phyloP scores from a whole-genome alignment of 2,797 vertebrate genomes.

The Enteromius unitaeniatus region DNA sequence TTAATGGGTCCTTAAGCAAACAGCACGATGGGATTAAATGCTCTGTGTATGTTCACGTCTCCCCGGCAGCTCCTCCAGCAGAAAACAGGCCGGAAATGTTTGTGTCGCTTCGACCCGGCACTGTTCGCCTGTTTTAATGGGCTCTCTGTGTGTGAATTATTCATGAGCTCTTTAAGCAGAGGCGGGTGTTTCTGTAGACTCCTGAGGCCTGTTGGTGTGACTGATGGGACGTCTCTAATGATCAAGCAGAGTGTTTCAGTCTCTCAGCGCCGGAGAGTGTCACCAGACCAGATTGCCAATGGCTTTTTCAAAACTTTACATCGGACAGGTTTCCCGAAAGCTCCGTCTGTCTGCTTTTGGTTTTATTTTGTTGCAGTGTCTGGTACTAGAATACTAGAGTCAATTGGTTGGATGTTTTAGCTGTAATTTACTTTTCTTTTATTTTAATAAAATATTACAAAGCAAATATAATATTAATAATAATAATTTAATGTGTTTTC shows the following conservation, averaged over 20 bases:
- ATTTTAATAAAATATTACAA: too few species aligned
- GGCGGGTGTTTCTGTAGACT: constrained; percentile 46
- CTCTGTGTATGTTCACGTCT: constrained; percentile 27
- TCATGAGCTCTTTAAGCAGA: constrained; percentile 64
- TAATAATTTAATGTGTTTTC: too few species aligned
- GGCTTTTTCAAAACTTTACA: neutral
- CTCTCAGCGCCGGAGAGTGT: neutral
- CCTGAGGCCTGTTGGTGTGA: constrained; percentile 62
- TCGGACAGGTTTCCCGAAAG: neutral
- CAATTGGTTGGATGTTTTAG: neutral
- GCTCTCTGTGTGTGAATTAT: constrained; percentile 69
- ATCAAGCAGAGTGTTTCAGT: constrained; percentile 53
- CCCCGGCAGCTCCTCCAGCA: constrained; percentile 37
- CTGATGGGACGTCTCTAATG: constrained; percentile 66
- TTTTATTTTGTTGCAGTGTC: neutral
- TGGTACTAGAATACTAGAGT: neutral
- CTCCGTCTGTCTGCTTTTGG: neutral
- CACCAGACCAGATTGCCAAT: neutral
- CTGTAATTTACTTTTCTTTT: too few species aligned
- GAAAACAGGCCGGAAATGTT: constrained; percentile 14
- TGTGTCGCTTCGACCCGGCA: constrained; percentile 42
- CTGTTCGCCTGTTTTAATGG: constrained; percentile 67
- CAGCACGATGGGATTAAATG: constrained; percentile 39
- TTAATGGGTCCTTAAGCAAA: constrained; percentile 39
- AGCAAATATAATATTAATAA: too few species aligned